Base-by-base conservation (phyloP, 2,888 invertebrate species). In the Eupithecia dodoneata region DNA sequence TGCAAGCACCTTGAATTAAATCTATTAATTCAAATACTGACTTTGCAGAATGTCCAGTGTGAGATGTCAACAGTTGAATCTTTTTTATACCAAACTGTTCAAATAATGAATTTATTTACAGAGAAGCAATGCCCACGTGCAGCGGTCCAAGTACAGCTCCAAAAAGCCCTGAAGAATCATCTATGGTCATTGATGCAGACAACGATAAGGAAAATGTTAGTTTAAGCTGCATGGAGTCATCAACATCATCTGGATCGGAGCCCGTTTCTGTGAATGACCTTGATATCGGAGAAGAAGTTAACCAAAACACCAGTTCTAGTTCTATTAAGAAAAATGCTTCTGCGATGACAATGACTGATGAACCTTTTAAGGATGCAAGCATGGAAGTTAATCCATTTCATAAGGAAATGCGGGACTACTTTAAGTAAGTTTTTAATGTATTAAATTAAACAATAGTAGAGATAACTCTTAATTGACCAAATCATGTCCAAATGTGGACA, bases 321-420 rank as follows among this genome's bases (percentile, higher is more conserved):
- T 49, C 73, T 44, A 30, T 30, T 30, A 77, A 81, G 72, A 89
- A 83, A 73, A 84, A 85, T 81, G 87, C 84, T 55, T 86, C 88
- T 9, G 80, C 80, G 15, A 80, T 79, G 80, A 69, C 67, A 12
- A 63, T 44, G 67, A 81, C 82, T 65, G 83, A 83, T 15, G 76
- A 73, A 49, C 66, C 77, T 18, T 73, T 63, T 49, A 30, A 75
- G 78, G 45, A 79, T 80, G 49, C 47, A 67, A 59, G 76, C 44
- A 44, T 63, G n/a, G 77, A 70, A 72, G 44, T 81, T 15, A 86
- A 87, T 79, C 86, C 87, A 12, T 89, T 92, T 74, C 88, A 91
- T 18, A 88, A 85, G 71, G 88, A 93, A 73, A 81, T 93, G 74
- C 88, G 91, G 79, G 91, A 93, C 67, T 92, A 89, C 85, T 85